Evolutionary conservation across 2,888 invertebrate genomes (phyloP).

Genomic region (Choreutis nemorana): DNA sequence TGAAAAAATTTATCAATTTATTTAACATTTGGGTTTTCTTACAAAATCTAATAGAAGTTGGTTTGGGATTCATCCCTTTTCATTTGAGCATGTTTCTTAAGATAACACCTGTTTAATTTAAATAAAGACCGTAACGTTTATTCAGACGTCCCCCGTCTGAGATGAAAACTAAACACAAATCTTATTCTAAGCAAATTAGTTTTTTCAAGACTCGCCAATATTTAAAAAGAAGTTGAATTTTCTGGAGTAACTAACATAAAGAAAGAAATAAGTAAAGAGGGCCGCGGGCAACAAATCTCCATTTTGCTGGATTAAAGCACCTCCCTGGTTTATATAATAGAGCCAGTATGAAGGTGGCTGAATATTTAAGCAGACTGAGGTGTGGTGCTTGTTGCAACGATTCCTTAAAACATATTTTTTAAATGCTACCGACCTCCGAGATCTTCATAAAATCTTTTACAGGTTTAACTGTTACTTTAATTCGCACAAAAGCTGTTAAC

Average conservation of each 20-base stretch:
- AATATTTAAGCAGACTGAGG: slow-evolving; percentile 31
- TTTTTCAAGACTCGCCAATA: slow-evolving; percentile 33
- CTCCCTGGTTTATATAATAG: slow-evolving; percentile 38
- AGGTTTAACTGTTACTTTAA: too few species aligned
- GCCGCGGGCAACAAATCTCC: slow-evolving; percentile 43
- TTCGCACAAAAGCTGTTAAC: too few species aligned
- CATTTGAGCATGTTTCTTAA: too few species aligned
- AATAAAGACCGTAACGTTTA: neutral
- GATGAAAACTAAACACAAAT: slow-evolving; percentile 9
- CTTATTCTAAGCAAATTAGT: slow-evolving; percentile 16
- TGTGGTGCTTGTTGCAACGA: too few species aligned
- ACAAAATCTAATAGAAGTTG: too few species aligned
- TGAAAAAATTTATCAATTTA: too few species aligned
- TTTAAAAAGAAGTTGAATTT: slow-evolving; percentile 27
- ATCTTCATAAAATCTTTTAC: too few species aligned
- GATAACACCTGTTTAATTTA: too few species aligned
- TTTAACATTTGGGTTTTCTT: too few species aligned
- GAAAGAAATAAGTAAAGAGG: slow-evolving; percentile 28
- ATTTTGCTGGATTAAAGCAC: slow-evolving; percentile 46
- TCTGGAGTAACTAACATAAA: slow-evolving; percentile 32
- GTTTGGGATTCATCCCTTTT: too few species aligned
- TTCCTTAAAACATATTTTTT: too few species aligned
- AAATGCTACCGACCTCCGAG: too few species aligned
- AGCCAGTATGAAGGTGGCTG: slow-evolving; percentile 23
- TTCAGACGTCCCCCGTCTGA: neutral